Base-by-base conservation (phyloP, 2,113 vertebrate species). In the Saccopteryx leptura region DNA sequence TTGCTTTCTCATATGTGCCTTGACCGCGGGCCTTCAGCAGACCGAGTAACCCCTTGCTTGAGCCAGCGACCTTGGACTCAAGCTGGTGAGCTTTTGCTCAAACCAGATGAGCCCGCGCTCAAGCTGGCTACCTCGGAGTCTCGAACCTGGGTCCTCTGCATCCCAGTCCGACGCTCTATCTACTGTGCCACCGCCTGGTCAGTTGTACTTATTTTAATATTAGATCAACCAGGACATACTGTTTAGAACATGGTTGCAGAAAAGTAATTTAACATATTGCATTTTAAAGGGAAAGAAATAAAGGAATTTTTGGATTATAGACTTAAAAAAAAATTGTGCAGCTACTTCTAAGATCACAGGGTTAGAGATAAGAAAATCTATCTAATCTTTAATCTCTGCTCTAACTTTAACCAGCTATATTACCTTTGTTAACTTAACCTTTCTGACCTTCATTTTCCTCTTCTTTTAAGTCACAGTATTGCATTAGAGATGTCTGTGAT, bases 241-340 rank as follows among this genome's bases (percentile, higher is more conserved):
- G 5, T 74, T 90, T 61, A 75, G 89, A 63, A 61, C 1, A 18
- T 61, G 61, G 17, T 33, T 82, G 63, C 23, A 68, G 24, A 50
- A 83, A 39, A 63, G 39, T 78, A 58, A 68, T 74, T 72, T 85
- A n/a, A 50, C 88, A 10, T 66, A 56, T 80, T 76, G 26, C 1
- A 52, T 88, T 92, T 93, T 23, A 83, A 91, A 87, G 90, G 90
- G 68, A 69, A 80, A 90, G 31, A 90, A 90, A 80, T 66, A 88
- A 23, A 69, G 26, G 28, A 48, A 52, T 14, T 74, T 75, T 82
- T 90, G 28, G 17, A 18, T 52, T 60, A 11, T 39, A 17, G 50
- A 9, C 28, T 50, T 12, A 12, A 85, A 68, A 74, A 86, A 50
- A 19, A 48, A 48, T 46, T 8, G 8, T 81, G 54, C 13, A 81